Evolutionary conservation across 2,797 vertebrate species (phyloP).

Genomic region (Ceryle rudis): DNA sequence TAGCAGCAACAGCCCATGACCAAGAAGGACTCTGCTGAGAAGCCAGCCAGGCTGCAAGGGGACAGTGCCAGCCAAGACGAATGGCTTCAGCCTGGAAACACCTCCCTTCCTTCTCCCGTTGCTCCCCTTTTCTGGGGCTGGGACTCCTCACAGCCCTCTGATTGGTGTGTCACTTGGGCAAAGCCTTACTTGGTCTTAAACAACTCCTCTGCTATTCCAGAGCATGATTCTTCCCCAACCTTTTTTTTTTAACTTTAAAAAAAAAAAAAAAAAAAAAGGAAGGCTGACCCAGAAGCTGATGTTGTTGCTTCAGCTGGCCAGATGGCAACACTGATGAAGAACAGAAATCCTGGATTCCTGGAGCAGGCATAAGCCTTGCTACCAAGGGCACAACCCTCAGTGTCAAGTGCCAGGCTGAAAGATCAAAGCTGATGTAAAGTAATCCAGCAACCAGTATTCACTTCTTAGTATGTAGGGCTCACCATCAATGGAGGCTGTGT

Average conservation of each 20-base stretch:
- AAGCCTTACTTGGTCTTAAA: not conserved
- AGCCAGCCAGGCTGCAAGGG: not conserved
- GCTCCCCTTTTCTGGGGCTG: not conserved
- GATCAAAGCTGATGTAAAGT: not conserved
- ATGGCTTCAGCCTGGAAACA: not conserved
- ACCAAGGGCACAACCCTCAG: not conserved
- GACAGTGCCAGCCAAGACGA: not conserved
- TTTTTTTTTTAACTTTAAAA: too few species aligned
- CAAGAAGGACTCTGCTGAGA: not conserved
- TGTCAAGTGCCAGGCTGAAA: not conserved
- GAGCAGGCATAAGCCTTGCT: not conserved
- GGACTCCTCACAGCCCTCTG: not conserved
- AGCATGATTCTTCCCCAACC: not conserved
- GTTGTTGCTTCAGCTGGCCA: not conserved
- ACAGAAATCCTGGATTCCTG: not conserved
- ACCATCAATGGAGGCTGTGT: slow-evolving; percentile 97
- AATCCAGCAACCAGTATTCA: not conserved
- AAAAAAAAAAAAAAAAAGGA: not conserved
- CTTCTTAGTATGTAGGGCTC: slow-evolving; percentile 40
- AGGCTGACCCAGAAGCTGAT: not conserved
- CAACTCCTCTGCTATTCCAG: not conserved
- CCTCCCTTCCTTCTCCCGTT: not conserved
- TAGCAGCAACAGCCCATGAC: not conserved
- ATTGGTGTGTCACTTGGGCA: not conserved
- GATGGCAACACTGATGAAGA: not conserved